phyloP scores from a whole-genome alignment of 2,113 vertebrate species.

The human (Homo sapiens) region DNA sequence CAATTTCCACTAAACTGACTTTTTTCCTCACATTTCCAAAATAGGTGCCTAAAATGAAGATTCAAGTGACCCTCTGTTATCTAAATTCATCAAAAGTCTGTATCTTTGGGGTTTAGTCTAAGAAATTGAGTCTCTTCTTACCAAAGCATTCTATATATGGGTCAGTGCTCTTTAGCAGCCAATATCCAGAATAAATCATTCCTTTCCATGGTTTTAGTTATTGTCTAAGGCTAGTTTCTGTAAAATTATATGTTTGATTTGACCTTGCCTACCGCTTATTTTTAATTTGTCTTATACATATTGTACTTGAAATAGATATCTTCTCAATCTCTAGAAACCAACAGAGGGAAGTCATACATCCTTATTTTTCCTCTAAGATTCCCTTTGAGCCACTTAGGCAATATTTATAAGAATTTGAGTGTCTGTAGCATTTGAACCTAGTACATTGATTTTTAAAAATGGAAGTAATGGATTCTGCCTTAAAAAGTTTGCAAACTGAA shows the following conservation, averaged over 20 bases:
- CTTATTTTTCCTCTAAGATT: neutral
- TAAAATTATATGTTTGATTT: neutral
- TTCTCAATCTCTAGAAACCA: neutral
- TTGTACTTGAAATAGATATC: neutral
- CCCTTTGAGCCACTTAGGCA: neutral
- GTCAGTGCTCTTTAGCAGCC: neutral
- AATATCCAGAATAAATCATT: neutral
- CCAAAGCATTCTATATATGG: neutral
- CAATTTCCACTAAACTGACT: slow-evolving; percentile 39
- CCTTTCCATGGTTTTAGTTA: neutral
- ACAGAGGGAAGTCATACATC: neutral
- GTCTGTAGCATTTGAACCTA: neutral
- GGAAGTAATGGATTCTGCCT: neutral
- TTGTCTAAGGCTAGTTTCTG: neutral
- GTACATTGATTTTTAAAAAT: neutral
- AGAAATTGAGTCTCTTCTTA: neutral
- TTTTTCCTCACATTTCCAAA: slow-evolving; percentile 26
- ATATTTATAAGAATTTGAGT: neutral
- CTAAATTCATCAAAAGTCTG: neutral
- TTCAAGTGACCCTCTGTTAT: neutral
- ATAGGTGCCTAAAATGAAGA: slow-evolving; percentile 41
- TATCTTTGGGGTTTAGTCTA: slow-evolving; percentile 31
- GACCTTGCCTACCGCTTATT: neutral
- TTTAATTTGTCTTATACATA: slow-evolving; percentile 1
- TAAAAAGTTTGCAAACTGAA: neutral